These are phyloP conservation scores for Trachymyrmex septentrionalis DNA, from an alignment of 1,140 invertebrate genomes.

Conservation along the genomic window DNA sequence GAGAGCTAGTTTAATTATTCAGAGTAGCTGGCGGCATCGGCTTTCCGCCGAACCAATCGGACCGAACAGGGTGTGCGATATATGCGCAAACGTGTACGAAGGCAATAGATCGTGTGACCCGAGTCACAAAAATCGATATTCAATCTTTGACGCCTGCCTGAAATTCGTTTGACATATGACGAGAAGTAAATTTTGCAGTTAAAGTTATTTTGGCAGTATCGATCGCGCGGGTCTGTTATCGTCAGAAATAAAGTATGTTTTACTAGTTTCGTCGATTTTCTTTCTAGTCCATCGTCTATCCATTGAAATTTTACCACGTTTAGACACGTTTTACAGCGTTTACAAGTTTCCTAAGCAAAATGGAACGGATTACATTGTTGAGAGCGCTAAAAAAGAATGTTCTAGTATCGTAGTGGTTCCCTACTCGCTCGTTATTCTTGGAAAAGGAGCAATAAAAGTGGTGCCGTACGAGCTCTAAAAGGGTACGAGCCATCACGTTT, in stretches of 20 bases:
- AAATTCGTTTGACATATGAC: slow-evolving; percentile 56
- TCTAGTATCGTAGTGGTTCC: background rate
- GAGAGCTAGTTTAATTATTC: slow-evolving; percentile 72
- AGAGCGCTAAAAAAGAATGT: slow-evolving; percentile 11
- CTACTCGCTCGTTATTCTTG: slow-evolving; percentile 4
- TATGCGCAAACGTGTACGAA: slow-evolving; percentile 6
- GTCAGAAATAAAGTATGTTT: slow-evolving; percentile 30
- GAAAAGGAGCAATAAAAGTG: slow-evolving; percentile 42
- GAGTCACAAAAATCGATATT: slow-evolving; percentile 60
- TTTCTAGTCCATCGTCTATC: background rate
- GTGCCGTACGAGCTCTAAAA: slow-evolving; percentile 22
- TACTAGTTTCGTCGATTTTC: background rate
- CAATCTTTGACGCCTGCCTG: slow-evolving; percentile 56
- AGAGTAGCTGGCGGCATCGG: slow-evolving; percentile 69
- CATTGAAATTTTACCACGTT: slow-evolving; percentile 10
- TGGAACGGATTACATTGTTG: slow-evolving; percentile 19
- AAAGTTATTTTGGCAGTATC: slow-evolving; percentile 33
- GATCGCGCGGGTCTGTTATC: slow-evolving; percentile 34
- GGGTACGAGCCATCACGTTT: slow-evolving; percentile 33
- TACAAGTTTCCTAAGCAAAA: slow-evolving; percentile 1
- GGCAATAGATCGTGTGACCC: slow-evolving; percentile 53
- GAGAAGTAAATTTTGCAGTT: slow-evolving; percentile 53
- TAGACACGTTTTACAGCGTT: slow-evolving; percentile 12
- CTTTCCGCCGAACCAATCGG: slow-evolving; percentile 70
- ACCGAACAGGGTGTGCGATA: slow-evolving; percentile 41